Conservation (phyloP, 2,888 invertebrate species). For the Bembecia ichneumoniformis region DNA sequence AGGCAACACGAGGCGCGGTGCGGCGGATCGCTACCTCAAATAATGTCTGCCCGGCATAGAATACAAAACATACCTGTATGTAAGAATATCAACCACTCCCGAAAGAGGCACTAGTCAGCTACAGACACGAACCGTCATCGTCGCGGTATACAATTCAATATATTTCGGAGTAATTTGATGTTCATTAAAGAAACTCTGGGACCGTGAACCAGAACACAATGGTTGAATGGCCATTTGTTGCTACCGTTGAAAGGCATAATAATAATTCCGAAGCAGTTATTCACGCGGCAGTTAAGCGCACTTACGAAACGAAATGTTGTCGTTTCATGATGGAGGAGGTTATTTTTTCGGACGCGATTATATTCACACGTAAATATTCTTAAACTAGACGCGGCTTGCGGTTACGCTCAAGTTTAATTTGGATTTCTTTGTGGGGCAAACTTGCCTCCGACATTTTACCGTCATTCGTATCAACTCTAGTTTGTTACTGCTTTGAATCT, state of each 20-base stretch:
- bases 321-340: conserved; percentile 38
- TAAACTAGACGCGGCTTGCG: not conserved
- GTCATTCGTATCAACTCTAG: too few relatives aligned
- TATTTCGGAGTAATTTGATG: conserved; percentile 70
- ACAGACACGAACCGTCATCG: conserved; percentile 57
- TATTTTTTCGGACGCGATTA: conserved; percentile 20
- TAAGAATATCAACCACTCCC: conserved; percentile 26
- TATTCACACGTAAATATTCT: not conserved
- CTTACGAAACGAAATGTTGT: conserved; percentile 57
- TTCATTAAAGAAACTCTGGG: conserved; percentile 70
- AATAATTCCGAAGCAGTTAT: conserved; percentile 59
- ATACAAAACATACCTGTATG: conserved; percentile 4
- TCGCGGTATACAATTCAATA: conserved; percentile 68
- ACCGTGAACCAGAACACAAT: conserved; percentile 72
- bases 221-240: conserved; percentile 71
- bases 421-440: not conserved
- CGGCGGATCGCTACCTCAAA: conserved; percentile 45
- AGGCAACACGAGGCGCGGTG: conserved; percentile 38
- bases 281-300: conserved; percentile 59
- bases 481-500: too few relatives aligned
- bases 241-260: conserved; percentile 65
- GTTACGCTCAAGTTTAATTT: not conserved
- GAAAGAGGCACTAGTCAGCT: conserved; percentile 45
- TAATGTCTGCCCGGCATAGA: conserved; percentile 33
- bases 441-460: too few relatives aligned